Evolutionary conservation across 1,140 invertebrate species (phyloP).

Genomic region (Brachystomella parvula): DNA sequence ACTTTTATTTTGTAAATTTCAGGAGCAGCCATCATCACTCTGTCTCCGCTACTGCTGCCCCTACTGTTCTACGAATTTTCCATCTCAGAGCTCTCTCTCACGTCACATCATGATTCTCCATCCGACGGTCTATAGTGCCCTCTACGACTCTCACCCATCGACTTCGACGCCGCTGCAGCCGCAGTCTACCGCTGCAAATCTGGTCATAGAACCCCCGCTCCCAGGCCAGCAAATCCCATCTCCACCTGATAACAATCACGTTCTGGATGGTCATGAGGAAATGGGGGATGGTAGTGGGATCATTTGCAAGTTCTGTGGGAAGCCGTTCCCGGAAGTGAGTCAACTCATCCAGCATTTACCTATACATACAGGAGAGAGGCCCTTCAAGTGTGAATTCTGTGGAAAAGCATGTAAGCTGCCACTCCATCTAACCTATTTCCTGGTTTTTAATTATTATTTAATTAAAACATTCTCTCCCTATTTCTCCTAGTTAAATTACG

Average conservation of each 20-base stretch:
- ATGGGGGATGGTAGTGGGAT: constrained; percentile 49
- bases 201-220: constrained; percentile 42
- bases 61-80: constrained; percentile 76
- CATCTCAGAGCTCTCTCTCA: constrained; percentile 78
- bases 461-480: not conserved
- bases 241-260: constrained; percentile 22
- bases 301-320: constrained; percentile 81
- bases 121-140: constrained; percentile 44
- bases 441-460: constrained; percentile 41
- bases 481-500: constrained; percentile 62
- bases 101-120: constrained; percentile 56
- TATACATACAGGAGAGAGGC: constrained; percentile 80
- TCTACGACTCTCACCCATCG: constrained; percentile 47
- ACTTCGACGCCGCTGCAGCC: constrained; percentile 5
- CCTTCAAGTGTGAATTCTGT: constrained; percentile 35
- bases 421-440: not conserved
- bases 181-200: constrained; percentile 26
- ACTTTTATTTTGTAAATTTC: too few relatives aligned
- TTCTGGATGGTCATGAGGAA: constrained; percentile 23
- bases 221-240: constrained; percentile 9
- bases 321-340: constrained; percentile 77
- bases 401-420: constrained; percentile 27
- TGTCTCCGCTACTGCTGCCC: constrained; percentile 62
- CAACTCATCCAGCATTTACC: constrained; percentile 75
- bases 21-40: constrained; percentile 39